Evolutionary conservation across 2,888 invertebrate species (phyloP).

Genomic region (Hirudinaria manillensis): DNA sequence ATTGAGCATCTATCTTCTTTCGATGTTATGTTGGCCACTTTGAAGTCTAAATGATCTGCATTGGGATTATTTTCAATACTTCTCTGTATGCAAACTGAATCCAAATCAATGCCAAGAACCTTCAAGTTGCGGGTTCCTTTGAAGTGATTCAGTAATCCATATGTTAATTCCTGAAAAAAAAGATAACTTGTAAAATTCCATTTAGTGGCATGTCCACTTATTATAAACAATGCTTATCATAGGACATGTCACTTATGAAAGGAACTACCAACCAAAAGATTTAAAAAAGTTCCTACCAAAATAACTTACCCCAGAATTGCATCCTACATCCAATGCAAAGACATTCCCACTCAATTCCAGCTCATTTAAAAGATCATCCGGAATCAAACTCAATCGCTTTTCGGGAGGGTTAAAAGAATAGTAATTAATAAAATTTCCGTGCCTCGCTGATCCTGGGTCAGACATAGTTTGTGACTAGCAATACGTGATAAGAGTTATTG

Average conservation of each 20-base stretch:
- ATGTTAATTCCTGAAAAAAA: slow-evolving; percentile 64
- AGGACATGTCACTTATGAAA: background rate
- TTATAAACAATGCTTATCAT: background rate
- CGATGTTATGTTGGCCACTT: slow-evolving; percentile 48
- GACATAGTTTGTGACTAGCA: background rate
- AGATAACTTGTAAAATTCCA: background rate
- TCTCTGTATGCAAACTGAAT: slow-evolving; percentile 65
- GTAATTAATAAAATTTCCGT: slow-evolving; percentile 81
- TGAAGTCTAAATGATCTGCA: slow-evolving; percentile 29
- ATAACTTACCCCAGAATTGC: slow-evolving; percentile 67
- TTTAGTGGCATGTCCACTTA: background rate
- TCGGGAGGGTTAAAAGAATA: slow-evolving; percentile 72
- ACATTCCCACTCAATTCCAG: background rate
- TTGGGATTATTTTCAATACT: slow-evolving; percentile 55
- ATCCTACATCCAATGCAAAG: slow-evolving; percentile 65
- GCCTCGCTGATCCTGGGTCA: slow-evolving; percentile 68
- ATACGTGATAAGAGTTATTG: too few species aligned
- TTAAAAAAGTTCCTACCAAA: background rate
- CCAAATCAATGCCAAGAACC: slow-evolving; percentile 71
- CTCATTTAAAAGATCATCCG: slow-evolving; percentile 58
- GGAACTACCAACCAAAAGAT: background rate
- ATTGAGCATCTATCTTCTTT: slow-evolving; percentile 60
- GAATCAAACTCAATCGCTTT: slow-evolving; percentile 65
- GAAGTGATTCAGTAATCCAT: slow-evolving; percentile 57
- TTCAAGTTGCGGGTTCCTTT: slow-evolving; percentile 47